Base-by-base conservation (phyloP, 2,113 vertebrate species). In the Maccullochella peelii region DNA sequence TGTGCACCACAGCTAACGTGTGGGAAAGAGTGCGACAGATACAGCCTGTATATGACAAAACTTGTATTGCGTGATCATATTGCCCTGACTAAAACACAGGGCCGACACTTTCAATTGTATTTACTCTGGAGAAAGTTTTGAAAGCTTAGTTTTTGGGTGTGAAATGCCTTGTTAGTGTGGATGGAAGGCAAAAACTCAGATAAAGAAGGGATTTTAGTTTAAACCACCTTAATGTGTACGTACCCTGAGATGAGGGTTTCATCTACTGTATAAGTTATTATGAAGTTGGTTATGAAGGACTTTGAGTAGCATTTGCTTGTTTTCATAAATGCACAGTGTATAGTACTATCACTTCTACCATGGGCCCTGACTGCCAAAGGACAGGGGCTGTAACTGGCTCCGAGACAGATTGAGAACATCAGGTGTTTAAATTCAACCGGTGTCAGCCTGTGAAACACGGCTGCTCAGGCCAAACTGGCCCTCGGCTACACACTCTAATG, bases 381-480 rank as follows among this genome's bases (percentile, higher is more conserved):
- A 90, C 87, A 63, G 86, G 57, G 79, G 57, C 81, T 86, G 61
- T 62, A 86, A 79, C 55, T 87, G 82, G 76, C 72, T 86, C n/a
- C 0, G 68, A 77, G 75, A 82, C 87, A 89, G 90, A 88, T 44
- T 87, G 88, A 57, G 88, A 92, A 91, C 90, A 92, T 91, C 83
- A 90, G 91, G 89, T 92, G 79, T 80, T 91, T 88, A 83, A 86
- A 90, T 88, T 86, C 81, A 61, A 50, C 61, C 27, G 16, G 68
- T 83, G 86, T 91, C 73, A 72, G 86, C 72, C 65, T 82, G 85
- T 91, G 85, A 80, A 91, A 84, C 85, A 76, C 18, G 71, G 79
- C 87, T 54, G 82, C 84, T 89, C 78, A 12, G 90, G 90, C 92
- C 91, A 93, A 91, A 90, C 78, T 79, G 90, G 85, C 93, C 89